Conservation (phyloP, 1,140 invertebrate species). For the Lepidostoma basale region DNA sequence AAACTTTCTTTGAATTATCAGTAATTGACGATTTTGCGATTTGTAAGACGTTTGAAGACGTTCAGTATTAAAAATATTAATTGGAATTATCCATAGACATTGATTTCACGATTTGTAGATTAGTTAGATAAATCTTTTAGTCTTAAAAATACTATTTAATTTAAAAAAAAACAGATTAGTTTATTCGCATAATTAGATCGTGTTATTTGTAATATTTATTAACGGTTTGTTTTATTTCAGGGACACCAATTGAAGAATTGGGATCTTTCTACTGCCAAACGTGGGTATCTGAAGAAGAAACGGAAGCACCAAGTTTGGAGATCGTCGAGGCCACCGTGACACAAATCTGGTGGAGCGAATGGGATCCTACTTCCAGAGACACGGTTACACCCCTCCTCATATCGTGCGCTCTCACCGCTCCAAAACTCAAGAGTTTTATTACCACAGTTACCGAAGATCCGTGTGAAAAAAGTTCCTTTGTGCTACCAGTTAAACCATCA, state of each 20-base stretch:
- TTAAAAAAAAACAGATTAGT: no score
- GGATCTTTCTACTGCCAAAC: slow-evolving; percentile 56
- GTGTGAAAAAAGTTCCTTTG: slow-evolving; percentile 54
- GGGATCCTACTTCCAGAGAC: slow-evolving; percentile 50
- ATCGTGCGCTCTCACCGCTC: slow-evolving; percentile 54
- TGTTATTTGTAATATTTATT: no score
- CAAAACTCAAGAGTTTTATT: slow-evolving; percentile 47
- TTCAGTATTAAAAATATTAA: no score
- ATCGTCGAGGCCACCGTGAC: slow-evolving; percentile 56
- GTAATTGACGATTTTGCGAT: no score
- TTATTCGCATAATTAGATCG: no score
- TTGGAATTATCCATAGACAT: no score
- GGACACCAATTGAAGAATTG: slow-evolving; percentile 35
- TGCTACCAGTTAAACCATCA: slow-evolving; percentile 49
- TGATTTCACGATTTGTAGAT: no score
- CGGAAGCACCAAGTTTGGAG: slow-evolving; percentile 39
- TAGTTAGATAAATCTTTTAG: no score
- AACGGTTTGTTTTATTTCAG: slow-evolving; percentile 36
- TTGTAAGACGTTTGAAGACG: no score
- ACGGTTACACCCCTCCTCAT: slow-evolving; percentile 55
- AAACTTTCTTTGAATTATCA: no score
- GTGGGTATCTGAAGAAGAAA: slow-evolving; percentile 25
- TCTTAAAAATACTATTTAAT: no score
- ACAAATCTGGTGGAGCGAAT: slow-evolving; percentile 59
- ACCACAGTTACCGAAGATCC: slow-evolving; percentile 57